A percentile compares a stretch with the other conserved stretches of the same genome.
Conservation (phyloP, 2,888 invertebrate genomes). For the Drosophila infuscata region DNA sequence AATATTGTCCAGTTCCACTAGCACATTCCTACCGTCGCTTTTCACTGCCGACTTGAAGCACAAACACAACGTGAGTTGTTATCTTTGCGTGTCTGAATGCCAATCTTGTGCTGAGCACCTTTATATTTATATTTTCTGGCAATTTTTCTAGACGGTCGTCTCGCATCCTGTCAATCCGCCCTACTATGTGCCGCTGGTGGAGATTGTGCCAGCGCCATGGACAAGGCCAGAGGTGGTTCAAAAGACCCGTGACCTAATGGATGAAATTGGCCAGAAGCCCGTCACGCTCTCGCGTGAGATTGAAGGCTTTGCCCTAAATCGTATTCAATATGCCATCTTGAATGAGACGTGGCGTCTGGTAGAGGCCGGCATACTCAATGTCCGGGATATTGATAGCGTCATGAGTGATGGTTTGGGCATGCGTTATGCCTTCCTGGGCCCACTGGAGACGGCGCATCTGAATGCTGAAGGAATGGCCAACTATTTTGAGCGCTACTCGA, state of each 20-base stretch:
- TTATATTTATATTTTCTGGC: constrained; percentile 8
- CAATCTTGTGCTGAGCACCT: constrained; percentile 3
- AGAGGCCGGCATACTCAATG: constrained; percentile 92
- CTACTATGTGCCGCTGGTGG: constrained; percentile 97
- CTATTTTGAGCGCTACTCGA: constrained; percentile 88
- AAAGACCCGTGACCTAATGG: constrained; percentile 91
- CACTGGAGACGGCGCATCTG: constrained; percentile 96
- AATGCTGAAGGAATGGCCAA: constrained; percentile 94
- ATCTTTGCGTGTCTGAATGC: constrained; percentile 13
- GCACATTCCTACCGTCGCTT: constrained; percentile 95
- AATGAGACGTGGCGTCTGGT: constrained; percentile 97
- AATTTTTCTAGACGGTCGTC: constrained; percentile 85
- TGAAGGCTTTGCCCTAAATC: constrained; percentile 96
- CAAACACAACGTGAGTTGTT: constrained; percentile 86
- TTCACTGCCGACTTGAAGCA: constrained; percentile 93
- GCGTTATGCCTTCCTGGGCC: constrained; percentile 97
- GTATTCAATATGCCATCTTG: constrained; percentile 97
- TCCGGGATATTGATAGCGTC: constrained; percentile 95
- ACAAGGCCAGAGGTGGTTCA: constrained; percentile 91
- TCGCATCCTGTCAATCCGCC: constrained; percentile 99
- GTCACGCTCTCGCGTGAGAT: constrained; percentile 94
- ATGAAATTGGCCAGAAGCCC: constrained; percentile 96
- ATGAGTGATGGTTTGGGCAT: constrained; percentile 97
- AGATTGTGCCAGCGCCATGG: constrained; percentile 97
- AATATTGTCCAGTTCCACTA: constrained; percentile 96